These are phyloP conservation scores for Entomobrya multifasciata DNA, from an alignment of 2,888 invertebrate species.

Conservation along the genomic window DNA sequence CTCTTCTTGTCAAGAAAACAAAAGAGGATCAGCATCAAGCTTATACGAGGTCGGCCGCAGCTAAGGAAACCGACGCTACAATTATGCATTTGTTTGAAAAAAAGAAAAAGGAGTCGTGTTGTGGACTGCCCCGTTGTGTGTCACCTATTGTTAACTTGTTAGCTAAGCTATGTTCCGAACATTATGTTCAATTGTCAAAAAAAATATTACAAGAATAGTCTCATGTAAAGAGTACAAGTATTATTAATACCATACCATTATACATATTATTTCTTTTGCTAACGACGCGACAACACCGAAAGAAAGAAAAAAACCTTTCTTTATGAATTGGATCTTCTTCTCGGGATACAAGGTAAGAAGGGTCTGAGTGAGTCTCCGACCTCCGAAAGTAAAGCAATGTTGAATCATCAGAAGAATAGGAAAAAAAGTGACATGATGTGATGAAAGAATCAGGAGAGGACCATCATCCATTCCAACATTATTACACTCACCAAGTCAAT, in stretches of 20 bases:
- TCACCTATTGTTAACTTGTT: slow-evolving; percentile 40
- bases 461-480: no score
- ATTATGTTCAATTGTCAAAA: slow-evolving; percentile 36
- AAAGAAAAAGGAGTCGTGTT: slow-evolving; percentile 55
- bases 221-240: slow-evolving; percentile 43
- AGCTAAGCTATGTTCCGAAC: slow-evolving; percentile 17
- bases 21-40: slow-evolving; percentile 44
- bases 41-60: slow-evolving; percentile 78
- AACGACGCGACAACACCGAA: background rate
- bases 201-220: background rate
- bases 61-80: slow-evolving; percentile 80
- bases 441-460: no score
- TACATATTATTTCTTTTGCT: slow-evolving; percentile 8
- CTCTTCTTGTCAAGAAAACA: background rate
- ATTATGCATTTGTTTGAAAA: slow-evolving; percentile 69
- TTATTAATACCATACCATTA: slow-evolving; percentile 54
- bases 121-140: slow-evolving; percentile 64
- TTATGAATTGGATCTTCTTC: background rate
- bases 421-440: no score
- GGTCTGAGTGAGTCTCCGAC: no score
- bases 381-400: no score
- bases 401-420: no score
- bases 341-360: no score
- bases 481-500: no score
- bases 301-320: slow-evolving; percentile 9